phyloP scores from a whole-genome alignment of 2,113 vertebrate species.

The Bettongia penicillata region DNA sequence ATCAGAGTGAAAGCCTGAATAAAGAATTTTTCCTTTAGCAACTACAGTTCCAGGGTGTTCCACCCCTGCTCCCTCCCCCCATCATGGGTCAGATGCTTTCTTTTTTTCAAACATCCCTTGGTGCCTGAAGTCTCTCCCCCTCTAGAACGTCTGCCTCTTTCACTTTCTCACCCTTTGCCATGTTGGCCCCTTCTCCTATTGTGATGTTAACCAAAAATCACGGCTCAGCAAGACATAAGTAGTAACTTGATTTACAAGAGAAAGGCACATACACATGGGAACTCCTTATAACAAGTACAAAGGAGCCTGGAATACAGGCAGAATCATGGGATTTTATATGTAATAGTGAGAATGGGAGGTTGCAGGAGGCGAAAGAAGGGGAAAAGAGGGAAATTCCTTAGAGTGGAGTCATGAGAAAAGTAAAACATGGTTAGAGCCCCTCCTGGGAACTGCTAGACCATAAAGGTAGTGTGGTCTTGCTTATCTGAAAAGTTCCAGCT shows the following conservation, averaged over 20 bases:
- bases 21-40: not conserved
- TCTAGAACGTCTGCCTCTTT: not conserved
- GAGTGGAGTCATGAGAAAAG: not conserved
- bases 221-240: not conserved
- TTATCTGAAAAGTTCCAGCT: not conserved
- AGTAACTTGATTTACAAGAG: not conserved
- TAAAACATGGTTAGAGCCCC: not conserved
- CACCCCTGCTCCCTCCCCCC: not conserved
- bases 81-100: not conserved
- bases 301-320: not conserved
- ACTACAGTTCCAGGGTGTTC: not conserved
- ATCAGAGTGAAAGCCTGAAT: not conserved
- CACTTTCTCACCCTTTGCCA: not conserved
- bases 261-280: not conserved
- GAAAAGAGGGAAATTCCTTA: not conserved
- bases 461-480: not conserved
- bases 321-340: not conserved
- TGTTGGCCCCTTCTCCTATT: not conserved
- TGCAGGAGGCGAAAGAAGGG: not conserved
- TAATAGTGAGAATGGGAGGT: not conserved
- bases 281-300: not conserved
- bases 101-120: not conserved
- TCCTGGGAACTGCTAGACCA: not conserved
- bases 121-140: not conserved
- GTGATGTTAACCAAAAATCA: not conserved